Percentiles rank a stretch among this genome's conserved stretches.
Conservation (phyloP, 2,113 vertebrate species). For the Cottus gobio region DNA sequence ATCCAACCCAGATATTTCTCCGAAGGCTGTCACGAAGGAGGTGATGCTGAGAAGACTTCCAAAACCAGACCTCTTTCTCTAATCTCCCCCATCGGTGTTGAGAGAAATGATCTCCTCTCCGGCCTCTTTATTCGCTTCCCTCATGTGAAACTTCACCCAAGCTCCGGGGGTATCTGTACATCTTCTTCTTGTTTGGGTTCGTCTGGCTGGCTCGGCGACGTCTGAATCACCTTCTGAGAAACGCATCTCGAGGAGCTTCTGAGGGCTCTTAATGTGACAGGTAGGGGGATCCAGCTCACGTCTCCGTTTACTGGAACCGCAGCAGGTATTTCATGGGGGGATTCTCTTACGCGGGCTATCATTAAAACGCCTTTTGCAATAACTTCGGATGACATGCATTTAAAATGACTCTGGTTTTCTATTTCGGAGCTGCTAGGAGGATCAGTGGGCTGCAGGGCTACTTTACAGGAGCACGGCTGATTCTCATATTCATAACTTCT, state of each 20-base stretch:
- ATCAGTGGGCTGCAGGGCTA: constrained; percentile 15
- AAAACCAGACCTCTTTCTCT: constrained; percentile 50
- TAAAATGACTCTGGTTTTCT: constrained; percentile 25
- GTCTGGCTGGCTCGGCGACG: constrained; percentile 48
- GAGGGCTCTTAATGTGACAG: constrained; percentile 52
- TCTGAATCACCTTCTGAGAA: constrained; percentile 55
- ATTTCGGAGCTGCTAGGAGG: constrained; percentile 10
- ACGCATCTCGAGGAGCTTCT: constrained; percentile 36
- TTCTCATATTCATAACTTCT: constrained; percentile 20
- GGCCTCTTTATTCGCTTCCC: constrained; percentile 41
- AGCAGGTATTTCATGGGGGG: constrained; percentile 54
- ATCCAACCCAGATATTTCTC: constrained; percentile 26
- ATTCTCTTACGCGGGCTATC: constrained; percentile 30
- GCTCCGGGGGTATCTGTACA: constrained; percentile 55
- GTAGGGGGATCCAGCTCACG: constrained; percentile 34
- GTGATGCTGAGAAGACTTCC: constrained; percentile 42
- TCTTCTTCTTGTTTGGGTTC: constrained; percentile 71
- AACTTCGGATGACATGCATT: constrained; percentile 38
- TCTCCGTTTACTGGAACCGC: constrained; percentile 43
- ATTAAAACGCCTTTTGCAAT: constrained; percentile 44
- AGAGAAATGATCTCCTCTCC: constrained; percentile 48
- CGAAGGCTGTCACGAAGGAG: constrained; percentile 1
- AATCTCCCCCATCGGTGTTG: constrained; percentile 50
- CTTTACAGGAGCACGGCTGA: background rate
- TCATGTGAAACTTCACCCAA: constrained; percentile 47